A percentile compares a stretch with the other conserved stretches of the same genome.
These are phyloP conservation scores for Pantherophis guttatus DNA, from an alignment of 2,113 vertebrate species.

Conservation along the genomic window DNA sequence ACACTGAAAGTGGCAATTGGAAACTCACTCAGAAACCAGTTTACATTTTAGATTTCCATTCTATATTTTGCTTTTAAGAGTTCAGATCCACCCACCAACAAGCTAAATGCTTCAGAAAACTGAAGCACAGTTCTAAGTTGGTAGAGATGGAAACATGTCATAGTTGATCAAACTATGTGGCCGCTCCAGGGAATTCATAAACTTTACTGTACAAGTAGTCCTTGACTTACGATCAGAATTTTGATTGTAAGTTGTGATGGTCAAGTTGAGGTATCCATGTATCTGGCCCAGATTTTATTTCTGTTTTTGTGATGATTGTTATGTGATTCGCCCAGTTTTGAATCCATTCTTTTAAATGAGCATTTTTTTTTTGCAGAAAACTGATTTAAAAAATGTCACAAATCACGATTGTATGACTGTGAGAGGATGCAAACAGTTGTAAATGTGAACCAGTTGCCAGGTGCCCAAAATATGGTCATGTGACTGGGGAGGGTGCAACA, in stretches of 20 bases:
- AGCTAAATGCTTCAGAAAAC: not conserved
- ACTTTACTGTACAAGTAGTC: not conserved
- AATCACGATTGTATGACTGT: not conserved
- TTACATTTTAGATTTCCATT: not conserved
- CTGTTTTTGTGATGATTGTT: not conserved
- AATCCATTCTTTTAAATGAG: not conserved
- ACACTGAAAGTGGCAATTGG: not conserved
- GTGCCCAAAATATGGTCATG: not conserved
- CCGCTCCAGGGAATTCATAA: not conserved
- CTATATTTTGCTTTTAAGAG: not conserved
- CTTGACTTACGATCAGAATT: not conserved
- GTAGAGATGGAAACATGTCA: not conserved
- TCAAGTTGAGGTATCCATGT: not conserved
- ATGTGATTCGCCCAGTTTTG: not conserved
- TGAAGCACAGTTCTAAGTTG: not conserved
- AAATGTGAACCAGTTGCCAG: not conserved
- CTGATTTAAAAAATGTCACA: not conserved
- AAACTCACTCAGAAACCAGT: not conserved
- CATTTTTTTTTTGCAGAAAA: not conserved
- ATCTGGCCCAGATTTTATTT: not conserved
- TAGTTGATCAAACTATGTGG: not conserved
- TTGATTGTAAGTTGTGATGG: not conserved
- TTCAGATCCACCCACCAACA: not conserved
- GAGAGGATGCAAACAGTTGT: not conserved
- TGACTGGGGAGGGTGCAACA: not conserved